These are phyloP conservation scores for Ictalurus punctatus DNA, from an alignment of 2,113 vertebrate species.

Conservation along the genomic window DNA sequence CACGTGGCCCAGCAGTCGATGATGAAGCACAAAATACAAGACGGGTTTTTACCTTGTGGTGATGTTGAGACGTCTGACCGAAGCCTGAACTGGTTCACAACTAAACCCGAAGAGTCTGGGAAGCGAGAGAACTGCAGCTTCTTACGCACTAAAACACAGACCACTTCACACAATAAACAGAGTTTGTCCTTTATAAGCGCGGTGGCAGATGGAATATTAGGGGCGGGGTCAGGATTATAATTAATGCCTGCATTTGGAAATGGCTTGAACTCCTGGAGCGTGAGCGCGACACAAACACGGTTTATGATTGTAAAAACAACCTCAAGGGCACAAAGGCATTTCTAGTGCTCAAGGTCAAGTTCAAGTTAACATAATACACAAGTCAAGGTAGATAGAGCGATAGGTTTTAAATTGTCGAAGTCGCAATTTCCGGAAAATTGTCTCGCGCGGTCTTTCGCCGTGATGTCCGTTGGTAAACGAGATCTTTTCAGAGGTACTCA, in stretches of 20 bases:
- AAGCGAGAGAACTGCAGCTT: constrained; percentile 16
- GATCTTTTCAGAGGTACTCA: too few species aligned
- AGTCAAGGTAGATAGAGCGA: too few species aligned
- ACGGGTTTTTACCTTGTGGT: not conserved
- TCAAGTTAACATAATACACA: not conserved
- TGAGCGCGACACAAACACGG: not conserved
- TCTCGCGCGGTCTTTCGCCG: too few species aligned
- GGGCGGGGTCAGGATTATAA: not conserved
- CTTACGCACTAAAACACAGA: constrained; percentile 31
- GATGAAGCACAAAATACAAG: too few species aligned
- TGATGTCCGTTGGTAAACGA: too few species aligned
- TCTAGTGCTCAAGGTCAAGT: too few species aligned
- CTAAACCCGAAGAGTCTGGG: constrained; percentile 30
- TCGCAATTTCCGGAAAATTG: too few species aligned
- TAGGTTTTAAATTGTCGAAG: too few species aligned
- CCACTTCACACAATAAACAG: constrained; percentile 39
- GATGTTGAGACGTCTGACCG: not conserved
- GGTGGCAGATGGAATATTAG: constrained; percentile 45
- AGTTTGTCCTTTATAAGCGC: constrained; percentile 8
- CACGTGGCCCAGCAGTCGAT: accelerated
- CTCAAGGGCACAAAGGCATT: too few species aligned
- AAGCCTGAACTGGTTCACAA: constrained; percentile 2
- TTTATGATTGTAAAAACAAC: too few species aligned
- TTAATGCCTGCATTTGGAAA: not conserved
- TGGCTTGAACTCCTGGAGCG: not conserved